Percentiles rank a stretch among this genome's conserved stretches.
Conservation (phyloP, 2,113 vertebrate species). For the Nycticryphes semicollaris region DNA sequence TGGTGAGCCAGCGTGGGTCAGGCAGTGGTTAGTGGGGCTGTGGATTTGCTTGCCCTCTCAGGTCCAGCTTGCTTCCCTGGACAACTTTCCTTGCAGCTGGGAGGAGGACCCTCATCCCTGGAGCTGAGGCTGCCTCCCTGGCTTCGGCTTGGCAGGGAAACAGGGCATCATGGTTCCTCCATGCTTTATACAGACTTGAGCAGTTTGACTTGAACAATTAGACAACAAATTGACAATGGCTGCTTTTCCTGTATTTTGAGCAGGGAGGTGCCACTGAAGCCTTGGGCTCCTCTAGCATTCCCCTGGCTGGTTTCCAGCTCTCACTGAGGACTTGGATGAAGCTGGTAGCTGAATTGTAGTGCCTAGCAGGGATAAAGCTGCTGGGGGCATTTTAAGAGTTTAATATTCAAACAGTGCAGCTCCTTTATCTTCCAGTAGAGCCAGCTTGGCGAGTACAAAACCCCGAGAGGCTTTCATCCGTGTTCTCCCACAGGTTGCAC, state of each 20-base stretch:
- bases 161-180: fast-evolving
- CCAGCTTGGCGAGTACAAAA: neutral
- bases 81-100: neutral
- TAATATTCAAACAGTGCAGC: neutral
- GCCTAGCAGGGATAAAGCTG: neutral
- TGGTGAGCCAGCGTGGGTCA: fast-evolving
- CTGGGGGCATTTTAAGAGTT: neutral
- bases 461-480: neutral
- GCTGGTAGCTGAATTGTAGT: neutral
- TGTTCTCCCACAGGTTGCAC: neutral
- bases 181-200: neutral
- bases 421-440: constrained; percentile 24
- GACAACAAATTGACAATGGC: neutral
- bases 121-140: neutral
- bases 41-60: fast-evolving
- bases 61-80: neutral
- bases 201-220: neutral
- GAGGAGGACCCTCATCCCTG: neutral
- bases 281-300: neutral
- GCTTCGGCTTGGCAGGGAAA: neutral
- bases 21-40: fast-evolving
- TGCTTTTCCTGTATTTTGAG: neutral
- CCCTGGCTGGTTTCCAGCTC: neutral
- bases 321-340: fast-evolving
- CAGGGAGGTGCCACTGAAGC: neutral